Evolutionary conservation across 2,113 vertebrate species (phyloP).

Genomic region (Bubo scandiacus): DNA sequence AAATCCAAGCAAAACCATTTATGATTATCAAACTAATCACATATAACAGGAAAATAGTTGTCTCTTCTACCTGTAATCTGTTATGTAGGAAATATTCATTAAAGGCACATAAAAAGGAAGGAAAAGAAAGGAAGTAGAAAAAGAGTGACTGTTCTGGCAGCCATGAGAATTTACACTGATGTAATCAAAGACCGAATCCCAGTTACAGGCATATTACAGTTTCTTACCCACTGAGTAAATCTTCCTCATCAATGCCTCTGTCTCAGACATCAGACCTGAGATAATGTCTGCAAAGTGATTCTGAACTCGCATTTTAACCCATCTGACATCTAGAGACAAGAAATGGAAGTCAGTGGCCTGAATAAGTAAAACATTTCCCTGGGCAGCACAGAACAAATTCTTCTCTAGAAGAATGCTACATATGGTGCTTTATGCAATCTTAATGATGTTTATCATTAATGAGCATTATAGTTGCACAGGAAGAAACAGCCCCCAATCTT

Average conservation of each 20-base stretch:
- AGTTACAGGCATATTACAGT: background rate
- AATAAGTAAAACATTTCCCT: background rate
- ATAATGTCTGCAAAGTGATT: conserved; percentile 76
- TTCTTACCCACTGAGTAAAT: conserved; percentile 70
- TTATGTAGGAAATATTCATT: background rate
- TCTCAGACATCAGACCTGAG: conserved; percentile 73
- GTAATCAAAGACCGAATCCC: background rate
- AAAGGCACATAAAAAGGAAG: background rate
- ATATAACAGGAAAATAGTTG: background rate
- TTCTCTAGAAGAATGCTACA: background rate
- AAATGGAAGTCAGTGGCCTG: background rate
- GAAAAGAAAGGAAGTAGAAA: background rate
- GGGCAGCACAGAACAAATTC: background rate
- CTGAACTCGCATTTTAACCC: conserved; percentile 25
- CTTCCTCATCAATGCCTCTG: conserved; percentile 62
- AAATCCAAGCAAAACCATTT: background rate
- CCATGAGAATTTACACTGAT: background rate
- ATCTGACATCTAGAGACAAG: conserved; percentile 65
- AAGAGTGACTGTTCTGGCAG: background rate
- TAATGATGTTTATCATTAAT: background rate
- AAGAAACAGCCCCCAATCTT: background rate
- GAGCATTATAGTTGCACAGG: background rate
- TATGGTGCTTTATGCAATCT: background rate
- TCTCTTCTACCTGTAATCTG: background rate
- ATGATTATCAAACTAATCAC: background rate